phyloP scores from a whole-genome alignment of 2,797 vertebrate species.

The Anomalospiza imberbis region DNA sequence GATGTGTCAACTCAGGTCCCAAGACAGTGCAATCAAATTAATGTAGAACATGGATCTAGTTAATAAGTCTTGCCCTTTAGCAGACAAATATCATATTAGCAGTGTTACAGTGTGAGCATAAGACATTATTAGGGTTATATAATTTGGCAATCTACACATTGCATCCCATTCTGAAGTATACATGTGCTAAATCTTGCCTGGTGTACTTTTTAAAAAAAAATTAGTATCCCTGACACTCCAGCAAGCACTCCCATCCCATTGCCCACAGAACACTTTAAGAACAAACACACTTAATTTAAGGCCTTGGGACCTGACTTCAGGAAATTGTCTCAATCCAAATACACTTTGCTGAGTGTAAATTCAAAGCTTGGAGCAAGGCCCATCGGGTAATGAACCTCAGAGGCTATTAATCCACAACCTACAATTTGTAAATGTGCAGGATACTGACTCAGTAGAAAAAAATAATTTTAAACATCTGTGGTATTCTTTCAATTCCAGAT shows the following conservation, averaged over 20 bases:
- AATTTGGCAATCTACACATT: neutral
- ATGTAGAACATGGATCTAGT: neutral
- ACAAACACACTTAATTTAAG: slow-evolving; percentile 30
- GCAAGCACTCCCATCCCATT: neutral
- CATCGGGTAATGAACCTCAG: slow-evolving; percentile 50
- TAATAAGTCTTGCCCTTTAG: neutral
- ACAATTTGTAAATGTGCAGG: slow-evolving; percentile 75
- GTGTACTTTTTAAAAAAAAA: neutral
- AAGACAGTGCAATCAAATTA: neutral
- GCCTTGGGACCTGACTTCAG: slow-evolving; percentile 28
- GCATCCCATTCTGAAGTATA: neutral
- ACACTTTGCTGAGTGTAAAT: slow-evolving; percentile 55
- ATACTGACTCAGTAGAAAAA: slow-evolving; percentile 75
- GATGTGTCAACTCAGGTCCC: neutral
- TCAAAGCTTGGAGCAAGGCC: slow-evolving; percentile 62
- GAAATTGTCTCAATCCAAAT: slow-evolving; percentile 58
- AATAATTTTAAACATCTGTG: slow-evolving; percentile 82
- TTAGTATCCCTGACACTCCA: neutral
- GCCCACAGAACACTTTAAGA: neutral
- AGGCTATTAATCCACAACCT: slow-evolving; percentile 71
- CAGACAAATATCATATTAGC: neutral
- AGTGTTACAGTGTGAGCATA: neutral
- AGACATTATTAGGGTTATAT: neutral
- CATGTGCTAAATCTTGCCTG: neutral
- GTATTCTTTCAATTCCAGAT: slow-evolving; percentile 77